Base-by-base conservation (phyloP, 2,888 invertebrate genomes). In the Luperina testacea region DNA sequence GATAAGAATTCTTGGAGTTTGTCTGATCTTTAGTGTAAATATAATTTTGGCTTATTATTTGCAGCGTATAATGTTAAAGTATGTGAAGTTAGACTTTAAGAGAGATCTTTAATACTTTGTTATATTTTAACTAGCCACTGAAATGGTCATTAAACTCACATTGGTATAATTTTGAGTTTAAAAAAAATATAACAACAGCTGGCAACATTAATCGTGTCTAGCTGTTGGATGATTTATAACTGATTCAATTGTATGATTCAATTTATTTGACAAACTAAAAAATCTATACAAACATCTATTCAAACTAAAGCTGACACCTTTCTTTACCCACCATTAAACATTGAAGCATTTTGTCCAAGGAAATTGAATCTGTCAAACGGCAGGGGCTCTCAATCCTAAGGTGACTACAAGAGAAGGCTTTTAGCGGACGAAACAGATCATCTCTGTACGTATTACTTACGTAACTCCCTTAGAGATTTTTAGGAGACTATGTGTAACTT, bases 281-380 rank as follows among this genome's bases (percentile, higher is more conserved):
- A 32, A 32, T 32, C 48, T 32, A 20, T 51, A 27, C 53, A 2
- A 7, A 15, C 13, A 17, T 24, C 7, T 75, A 51, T 57, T 82
- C 42, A 63, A 72, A 72, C 69, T 57, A 72, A 53, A 65, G 24
- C 13, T 48, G 13, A 59, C 38, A 65, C 75, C 17, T 80, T 70
- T 77, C 59, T 75, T 63, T 53, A 86, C 81, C 70, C 61, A 73
- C 75, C 77, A 85, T 86, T 87, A 87, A 87, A 85, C 77, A 89
- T 86, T 91, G 89, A 91, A 87, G 90, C 81, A 86, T 89, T 89
- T 90, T 90, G 90, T 90, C 82, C 86, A 89, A 88, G 93, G 93
- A 94, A 95, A 95, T 95, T 92, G 90, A 93, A 95, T 94, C 92
- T 94, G 94, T 94, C 93, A 92, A 88, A 89, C 80, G 80, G 80